These are phyloP conservation scores for Anaspis maculata DNA, from an alignment of 2,888 invertebrate species.

Conservation along the genomic window DNA sequence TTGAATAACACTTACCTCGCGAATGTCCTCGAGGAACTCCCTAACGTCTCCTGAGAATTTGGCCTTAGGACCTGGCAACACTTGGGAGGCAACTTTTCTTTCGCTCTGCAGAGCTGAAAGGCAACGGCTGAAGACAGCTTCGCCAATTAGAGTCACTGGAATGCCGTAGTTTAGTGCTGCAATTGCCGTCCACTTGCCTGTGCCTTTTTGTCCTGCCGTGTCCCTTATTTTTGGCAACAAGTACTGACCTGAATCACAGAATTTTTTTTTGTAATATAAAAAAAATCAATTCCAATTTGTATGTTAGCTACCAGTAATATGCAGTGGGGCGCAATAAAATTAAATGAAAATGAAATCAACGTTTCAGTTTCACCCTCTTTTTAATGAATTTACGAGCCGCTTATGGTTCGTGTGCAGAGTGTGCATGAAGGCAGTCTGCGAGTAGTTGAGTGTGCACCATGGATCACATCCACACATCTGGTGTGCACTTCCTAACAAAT, in stretches of 20 bases:
- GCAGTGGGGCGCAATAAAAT: too few relatives aligned
- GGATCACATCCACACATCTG: too few relatives aligned
- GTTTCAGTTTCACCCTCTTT: too few relatives aligned
- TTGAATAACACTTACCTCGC: slow-evolving; percentile 47
- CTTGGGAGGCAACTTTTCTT: slow-evolving; percentile 71
- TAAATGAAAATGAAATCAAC: too few relatives aligned
- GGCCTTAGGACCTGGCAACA: slow-evolving; percentile 59
- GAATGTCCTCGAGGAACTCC: slow-evolving; percentile 74
- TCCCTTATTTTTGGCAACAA: slow-evolving; percentile 90
- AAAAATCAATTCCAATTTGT: too few relatives aligned
- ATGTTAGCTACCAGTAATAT: too few relatives aligned
- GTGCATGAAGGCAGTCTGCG: too few relatives aligned
- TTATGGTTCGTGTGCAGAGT: too few relatives aligned
- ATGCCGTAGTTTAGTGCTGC: slow-evolving; percentile 92
- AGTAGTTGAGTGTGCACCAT: too few relatives aligned
- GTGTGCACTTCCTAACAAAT: too few relatives aligned
- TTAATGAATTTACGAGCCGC: too few relatives aligned
- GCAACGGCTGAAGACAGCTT: slow-evolving; percentile 95
- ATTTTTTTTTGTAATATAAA: too few relatives aligned
- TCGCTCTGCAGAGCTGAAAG: slow-evolving; percentile 87
- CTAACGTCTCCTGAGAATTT: slow-evolving; percentile 65
- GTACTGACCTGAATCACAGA: slow-evolving; percentile 47
- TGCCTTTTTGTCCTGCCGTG: slow-evolving; percentile 96
- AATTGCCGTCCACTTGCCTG: slow-evolving; percentile 99
- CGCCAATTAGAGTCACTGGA: slow-evolving; percentile 96